Evolutionary conservation across 1,140 invertebrate genomes (phyloP).

Genomic region (Drosophila lacertosa): DNA sequence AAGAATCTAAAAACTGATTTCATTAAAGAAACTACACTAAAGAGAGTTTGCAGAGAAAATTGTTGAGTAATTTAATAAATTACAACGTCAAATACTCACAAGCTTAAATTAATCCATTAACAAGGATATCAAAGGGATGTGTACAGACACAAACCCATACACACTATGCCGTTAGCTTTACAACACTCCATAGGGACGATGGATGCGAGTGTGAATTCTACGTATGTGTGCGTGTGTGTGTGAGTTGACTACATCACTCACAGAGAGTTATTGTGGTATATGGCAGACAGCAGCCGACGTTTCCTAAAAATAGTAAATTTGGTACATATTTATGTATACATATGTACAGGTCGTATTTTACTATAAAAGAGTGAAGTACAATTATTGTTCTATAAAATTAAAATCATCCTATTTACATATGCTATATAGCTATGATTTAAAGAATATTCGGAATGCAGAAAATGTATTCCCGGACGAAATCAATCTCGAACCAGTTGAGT

Average conservation of each 20-base stretch:
- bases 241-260: conserved; percentile 26
- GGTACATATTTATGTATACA: neutral
- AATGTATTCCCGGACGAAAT: too few relatives aligned
- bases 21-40: neutral
- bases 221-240: conserved; percentile 7
- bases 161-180: conserved; percentile 11
- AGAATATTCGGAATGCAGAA: too few relatives aligned
- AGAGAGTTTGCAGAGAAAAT: neutral
- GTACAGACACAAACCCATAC: conserved; percentile 33
- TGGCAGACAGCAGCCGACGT: neutral
- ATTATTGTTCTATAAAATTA: neutral
- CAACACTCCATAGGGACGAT: conserved; percentile 12
- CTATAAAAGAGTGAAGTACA: too few relatives aligned
- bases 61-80: neutral
- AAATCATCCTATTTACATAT: too few relatives aligned
- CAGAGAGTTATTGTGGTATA: neutral
- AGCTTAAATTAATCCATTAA: conserved; percentile 54
- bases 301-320: neutral
- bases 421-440: too few relatives aligned
- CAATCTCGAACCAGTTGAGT: too few relatives aligned
- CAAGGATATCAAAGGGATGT: conserved; percentile 53
- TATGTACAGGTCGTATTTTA: neutral
- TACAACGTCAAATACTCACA: neutral
- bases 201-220: neutral
- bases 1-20: conserved; percentile 10